Conservation (phyloP, 2,888 invertebrate species). For the Parasteatoda lunata region DNA sequence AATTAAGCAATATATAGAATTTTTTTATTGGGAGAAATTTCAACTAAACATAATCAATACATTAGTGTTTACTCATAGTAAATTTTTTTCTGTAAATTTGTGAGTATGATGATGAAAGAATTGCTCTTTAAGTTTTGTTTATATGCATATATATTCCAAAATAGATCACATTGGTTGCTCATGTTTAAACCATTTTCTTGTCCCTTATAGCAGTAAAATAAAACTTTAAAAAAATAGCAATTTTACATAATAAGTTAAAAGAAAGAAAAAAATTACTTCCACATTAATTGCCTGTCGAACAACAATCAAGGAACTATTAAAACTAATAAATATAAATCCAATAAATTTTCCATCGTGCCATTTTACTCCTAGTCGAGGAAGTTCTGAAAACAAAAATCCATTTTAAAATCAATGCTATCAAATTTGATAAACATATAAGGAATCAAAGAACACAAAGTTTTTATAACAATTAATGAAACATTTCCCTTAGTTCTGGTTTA, state of each 20-base stretch:
- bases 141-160: background rate
- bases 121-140: background rate
- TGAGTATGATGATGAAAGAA: background rate
- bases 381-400: conserved; percentile 14
- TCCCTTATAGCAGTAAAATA: background rate
- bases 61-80: too few relatives aligned
- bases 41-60: too few relatives aligned
- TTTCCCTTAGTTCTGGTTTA: too few relatives aligned
- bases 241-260: too few relatives aligned
- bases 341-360: conserved; percentile 20
- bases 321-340: conserved; percentile 49
- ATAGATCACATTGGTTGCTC: background rate
- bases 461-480: background rate
- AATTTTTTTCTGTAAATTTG: too few relatives aligned
- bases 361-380: conserved; percentile 35
- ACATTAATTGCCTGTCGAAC: conserved; percentile 20
- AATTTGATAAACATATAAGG: background rate
- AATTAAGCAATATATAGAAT: too few relatives aligned
- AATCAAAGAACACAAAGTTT: background rate
- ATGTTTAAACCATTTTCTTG: background rate
- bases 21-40: too few relatives aligned
- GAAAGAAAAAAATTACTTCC: conserved; percentile 16
- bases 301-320: conserved; percentile 16
- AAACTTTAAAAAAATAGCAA: background rate
- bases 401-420: background rate